Evolutionary conservation across 1,140 invertebrate species (phyloP).

Genomic region (Solenopsis fugax): DNA sequence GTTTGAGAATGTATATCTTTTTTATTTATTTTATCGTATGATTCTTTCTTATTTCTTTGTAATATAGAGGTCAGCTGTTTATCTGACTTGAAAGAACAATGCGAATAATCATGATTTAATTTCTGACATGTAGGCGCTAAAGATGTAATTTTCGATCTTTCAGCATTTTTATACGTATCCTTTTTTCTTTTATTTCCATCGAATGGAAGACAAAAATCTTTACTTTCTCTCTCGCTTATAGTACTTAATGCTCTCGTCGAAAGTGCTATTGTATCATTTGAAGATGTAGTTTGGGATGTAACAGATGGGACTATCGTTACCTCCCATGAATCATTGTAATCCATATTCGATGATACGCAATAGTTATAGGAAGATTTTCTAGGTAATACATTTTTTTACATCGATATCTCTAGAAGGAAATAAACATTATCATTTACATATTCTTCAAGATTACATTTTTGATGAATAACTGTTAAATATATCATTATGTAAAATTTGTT

Average conservation of each 20-base stretch:
- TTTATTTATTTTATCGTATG: neutral
- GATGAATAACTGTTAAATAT: neutral
- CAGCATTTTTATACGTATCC: neutral
- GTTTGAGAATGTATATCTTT: neutral
- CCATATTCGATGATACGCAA: slow-evolving; percentile 32
- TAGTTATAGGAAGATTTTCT: neutral
- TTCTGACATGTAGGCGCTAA: neutral
- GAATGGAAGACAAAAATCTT: neutral
- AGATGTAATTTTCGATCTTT: slow-evolving; percentile 1
- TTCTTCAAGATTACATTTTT: neutral
- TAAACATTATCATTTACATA: neutral
- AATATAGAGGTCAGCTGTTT: neutral
- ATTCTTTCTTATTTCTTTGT: slow-evolving; percentile 32
- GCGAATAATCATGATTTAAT: neutral
- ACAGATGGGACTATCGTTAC: slow-evolving; percentile 36
- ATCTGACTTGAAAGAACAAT: neutral
- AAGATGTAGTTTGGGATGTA: neutral
- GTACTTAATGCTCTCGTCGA: slow-evolving; percentile 53
- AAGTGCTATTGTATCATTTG: neutral
- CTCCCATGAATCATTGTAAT: slow-evolving; percentile 36
- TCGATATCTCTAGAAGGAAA: neutral
- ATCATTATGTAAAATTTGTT: neutral
- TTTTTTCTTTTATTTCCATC: neutral
- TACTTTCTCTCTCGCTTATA: slow-evolving; percentile 21
- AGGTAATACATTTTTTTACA: neutral